Conservation (phyloP, 2,888 invertebrate species). For the Dysmachus trigonus region DNA sequence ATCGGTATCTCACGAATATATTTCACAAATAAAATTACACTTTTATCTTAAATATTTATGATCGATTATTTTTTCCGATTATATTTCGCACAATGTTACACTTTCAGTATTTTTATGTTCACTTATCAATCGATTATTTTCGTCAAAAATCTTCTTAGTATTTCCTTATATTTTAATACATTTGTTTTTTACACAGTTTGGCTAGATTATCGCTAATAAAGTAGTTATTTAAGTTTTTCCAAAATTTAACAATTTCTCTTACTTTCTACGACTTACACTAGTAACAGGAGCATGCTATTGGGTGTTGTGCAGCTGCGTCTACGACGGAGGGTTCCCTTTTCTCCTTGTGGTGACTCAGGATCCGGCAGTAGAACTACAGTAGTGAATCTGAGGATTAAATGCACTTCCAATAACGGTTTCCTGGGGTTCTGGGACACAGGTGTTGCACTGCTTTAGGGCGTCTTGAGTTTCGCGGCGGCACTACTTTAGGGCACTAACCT, state of each 20-base stretch:
- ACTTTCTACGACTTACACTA: not conserved
- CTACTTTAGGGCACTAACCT: not conserved
- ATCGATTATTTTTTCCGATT: too few species aligned
- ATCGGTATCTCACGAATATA: too few species aligned
- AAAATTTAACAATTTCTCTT: not conserved
- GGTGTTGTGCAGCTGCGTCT: not conserved
- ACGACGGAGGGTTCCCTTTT: not conserved
- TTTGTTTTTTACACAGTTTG: too few species aligned
- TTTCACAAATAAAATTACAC: too few species aligned
- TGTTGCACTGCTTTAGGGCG: not conserved
- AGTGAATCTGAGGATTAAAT: not conserved
- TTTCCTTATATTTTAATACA: too few species aligned
- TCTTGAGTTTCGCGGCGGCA: not conserved
- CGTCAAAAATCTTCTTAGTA: too few species aligned
- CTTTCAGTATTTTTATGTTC: too few species aligned
- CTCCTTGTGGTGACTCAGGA: not conserved
- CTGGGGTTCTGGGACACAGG: slow-evolving; percentile 1
- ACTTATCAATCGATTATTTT: too few species aligned
- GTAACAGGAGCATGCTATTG: not conserved
- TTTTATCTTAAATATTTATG: too few species aligned
- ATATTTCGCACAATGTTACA: too few species aligned
- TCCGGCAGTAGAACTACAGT: not conserved
- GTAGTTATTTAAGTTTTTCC: too few species aligned
- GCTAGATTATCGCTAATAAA: too few species aligned
- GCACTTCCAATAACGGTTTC: not conserved